A percentile compares a stretch with the other conserved stretches of the same genome.
phyloP scores from a whole-genome alignment of 2,113 vertebrate species.

The Empidonax traillii region DNA sequence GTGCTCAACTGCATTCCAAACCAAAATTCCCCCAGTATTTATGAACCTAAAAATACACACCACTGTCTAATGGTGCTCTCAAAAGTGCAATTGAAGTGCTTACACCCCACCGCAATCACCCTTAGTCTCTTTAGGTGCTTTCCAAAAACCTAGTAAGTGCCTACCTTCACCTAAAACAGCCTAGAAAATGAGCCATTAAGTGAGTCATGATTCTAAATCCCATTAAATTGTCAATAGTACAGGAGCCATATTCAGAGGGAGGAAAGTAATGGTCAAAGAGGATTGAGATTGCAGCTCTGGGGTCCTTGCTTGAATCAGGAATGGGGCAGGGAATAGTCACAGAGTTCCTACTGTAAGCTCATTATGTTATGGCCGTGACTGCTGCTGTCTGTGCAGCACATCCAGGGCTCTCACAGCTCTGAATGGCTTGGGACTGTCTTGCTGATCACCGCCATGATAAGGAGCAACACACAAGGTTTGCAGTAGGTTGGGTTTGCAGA shows the following conservation, averaged over 20 bases:
- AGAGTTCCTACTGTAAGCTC: neutral
- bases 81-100: neutral
- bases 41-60: neutral
- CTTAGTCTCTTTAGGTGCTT: neutral
- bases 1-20: neutral
- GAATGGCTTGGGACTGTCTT: neutral
- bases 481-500: neutral
- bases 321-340: neutral
- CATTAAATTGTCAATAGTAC: fast-evolving
- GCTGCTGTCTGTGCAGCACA: neutral
- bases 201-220: neutral
- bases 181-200: neutral
- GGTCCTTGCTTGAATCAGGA: neutral
- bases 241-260: neutral
- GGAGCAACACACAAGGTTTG: neutral
- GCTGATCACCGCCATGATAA: neutral
- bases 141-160: neutral
- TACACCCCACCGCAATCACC: neutral
- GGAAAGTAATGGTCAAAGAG: neutral
- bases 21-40: neutral
- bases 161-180: neutral
- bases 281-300: neutral
- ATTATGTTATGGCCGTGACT: neutral
- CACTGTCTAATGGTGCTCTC: neutral
- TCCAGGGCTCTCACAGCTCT: neutral